A percentile compares a stretch with the other conserved stretches of the same genome.
phyloP scores from a whole-genome alignment of 2,113 vertebrate species.

The Plectropomus leopardus region DNA sequence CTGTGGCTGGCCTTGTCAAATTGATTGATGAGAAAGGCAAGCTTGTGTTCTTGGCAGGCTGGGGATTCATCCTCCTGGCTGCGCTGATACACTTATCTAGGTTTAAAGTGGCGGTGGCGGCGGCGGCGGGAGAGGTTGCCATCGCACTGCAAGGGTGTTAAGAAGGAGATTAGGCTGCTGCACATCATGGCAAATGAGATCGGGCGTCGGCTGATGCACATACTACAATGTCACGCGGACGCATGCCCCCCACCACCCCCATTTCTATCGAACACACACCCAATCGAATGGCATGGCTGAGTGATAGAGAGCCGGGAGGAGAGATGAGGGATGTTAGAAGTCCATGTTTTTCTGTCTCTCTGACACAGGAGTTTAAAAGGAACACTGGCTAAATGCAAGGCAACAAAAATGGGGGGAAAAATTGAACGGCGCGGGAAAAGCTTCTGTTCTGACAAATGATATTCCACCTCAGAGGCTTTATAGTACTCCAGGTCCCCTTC shows the following conservation, averaged over 20 bases:
- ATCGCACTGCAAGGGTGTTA: slow-evolving; percentile 71
- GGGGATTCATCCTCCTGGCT: slow-evolving; percentile 78
- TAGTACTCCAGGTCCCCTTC: slow-evolving; percentile 16
- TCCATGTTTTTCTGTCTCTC: slow-evolving; percentile 46
- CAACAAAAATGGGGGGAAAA: background rate
- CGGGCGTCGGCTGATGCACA: slow-evolving; percentile 36
- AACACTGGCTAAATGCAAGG: slow-evolving; percentile 35
- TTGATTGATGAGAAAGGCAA: slow-evolving; percentile 83
- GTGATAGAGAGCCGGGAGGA: slow-evolving; percentile 30
- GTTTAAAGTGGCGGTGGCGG: slow-evolving; percentile 63
- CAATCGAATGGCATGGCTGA: background rate
- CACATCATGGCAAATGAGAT: slow-evolving; percentile 69
- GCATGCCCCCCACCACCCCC: too few species aligned
- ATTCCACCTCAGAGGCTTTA: slow-evolving; percentile 41
- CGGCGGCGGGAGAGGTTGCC: slow-evolving; percentile 51
- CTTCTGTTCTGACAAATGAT: slow-evolving; percentile 45
- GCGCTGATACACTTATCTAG: slow-evolving; percentile 78
- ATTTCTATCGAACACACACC: background rate
- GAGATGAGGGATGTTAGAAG: slow-evolving; percentile 16
- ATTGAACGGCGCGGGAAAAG: background rate
- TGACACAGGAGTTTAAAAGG: slow-evolving; percentile 34
- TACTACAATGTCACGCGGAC: slow-evolving; percentile 39
- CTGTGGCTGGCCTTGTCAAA: slow-evolving; percentile 78
- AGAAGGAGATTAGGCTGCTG: slow-evolving; percentile 73
- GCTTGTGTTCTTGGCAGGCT: slow-evolving; percentile 79